Evolutionary conservation across 2,888 invertebrate genomes (phyloP).

Genomic region (Lepidocyrtoides sp.): DNA sequence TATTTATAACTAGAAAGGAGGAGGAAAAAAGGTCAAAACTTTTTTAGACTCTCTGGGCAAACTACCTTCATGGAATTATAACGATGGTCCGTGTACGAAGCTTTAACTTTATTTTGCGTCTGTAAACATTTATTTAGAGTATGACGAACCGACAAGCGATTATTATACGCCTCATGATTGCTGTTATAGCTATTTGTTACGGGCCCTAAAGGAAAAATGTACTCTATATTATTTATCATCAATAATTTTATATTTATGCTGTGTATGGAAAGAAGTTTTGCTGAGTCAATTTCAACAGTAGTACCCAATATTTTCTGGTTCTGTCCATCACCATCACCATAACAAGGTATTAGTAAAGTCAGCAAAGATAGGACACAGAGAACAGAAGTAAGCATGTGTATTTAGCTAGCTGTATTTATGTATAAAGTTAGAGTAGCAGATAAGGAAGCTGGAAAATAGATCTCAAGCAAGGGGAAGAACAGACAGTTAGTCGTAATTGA

Average conservation of each 20-base stretch:
- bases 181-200: background rate
- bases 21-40: background rate
- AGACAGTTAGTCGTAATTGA: constrained; percentile 69
- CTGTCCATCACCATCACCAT: background rate
- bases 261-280: background rate
- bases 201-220: background rate
- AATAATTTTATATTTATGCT: too few species aligned
- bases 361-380: background rate
- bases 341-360: constrained; percentile 3
- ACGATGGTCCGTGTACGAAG: background rate
- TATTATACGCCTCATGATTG: constrained; percentile 11
- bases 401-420: too few species aligned
- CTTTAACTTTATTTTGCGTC: background rate
- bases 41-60: background rate
- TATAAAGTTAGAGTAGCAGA: too few species aligned
- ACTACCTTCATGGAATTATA: background rate
- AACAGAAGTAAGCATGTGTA: background rate
- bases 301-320: background rate
- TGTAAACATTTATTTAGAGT: background rate
- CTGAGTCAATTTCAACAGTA: background rate
- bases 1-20: background rate
- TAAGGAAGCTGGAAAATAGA: background rate
- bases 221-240: too few species aligned
- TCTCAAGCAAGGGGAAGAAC: constrained; percentile 46
- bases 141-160: too few species aligned